A percentile compares a stretch with the other conserved stretches of the same genome.
Evolutionary conservation across 2,888 invertebrate genomes (phyloP).

Genomic region (Blastobasis lacticolella): DNA sequence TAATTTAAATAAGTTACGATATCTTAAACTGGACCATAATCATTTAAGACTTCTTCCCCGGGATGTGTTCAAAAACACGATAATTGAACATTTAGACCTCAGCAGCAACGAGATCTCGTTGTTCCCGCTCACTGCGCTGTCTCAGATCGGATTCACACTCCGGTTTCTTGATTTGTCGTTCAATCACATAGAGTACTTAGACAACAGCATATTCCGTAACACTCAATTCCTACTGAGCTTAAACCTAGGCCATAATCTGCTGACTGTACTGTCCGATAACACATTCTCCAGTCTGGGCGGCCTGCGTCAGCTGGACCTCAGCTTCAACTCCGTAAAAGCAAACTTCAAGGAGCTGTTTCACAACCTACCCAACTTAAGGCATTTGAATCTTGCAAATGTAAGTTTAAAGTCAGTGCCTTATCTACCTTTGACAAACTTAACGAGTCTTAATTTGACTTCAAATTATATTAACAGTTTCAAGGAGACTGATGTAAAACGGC

Average conservation of each 20-base stretch:
- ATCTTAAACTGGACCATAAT: constrained; percentile 83
- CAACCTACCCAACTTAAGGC: constrained; percentile 86
- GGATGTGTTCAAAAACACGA: constrained; percentile 86
- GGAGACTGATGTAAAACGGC: constrained; percentile 80
- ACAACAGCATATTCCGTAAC: constrained; percentile 89
- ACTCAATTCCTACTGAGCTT: constrained; percentile 85
- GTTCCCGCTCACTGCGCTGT: constrained; percentile 85
- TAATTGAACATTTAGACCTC: constrained; percentile 86
- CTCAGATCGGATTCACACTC: constrained; percentile 85
- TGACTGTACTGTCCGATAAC: constrained; percentile 90
- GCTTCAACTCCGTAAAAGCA: constrained; percentile 86
- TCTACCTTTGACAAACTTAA: constrained; percentile 83
- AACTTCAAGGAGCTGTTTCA: constrained; percentile 92
- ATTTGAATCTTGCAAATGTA: constrained; percentile 83
- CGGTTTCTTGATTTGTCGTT: constrained; percentile 84
- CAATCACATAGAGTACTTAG: constrained; percentile 89
- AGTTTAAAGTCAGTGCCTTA: constrained; percentile 85
- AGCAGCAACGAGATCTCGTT: constrained; percentile 84
- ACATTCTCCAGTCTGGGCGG: constrained; percentile 88
- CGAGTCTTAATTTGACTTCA: constrained; percentile 84
- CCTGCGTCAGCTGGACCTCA: constrained; percentile 85
- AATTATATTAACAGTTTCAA: constrained; percentile 83
- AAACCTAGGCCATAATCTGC: constrained; percentile 85
- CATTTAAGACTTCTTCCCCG: constrained; percentile 82
- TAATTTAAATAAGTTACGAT: constrained; percentile 81